A percentile compares a stretch with the other conserved stretches of the same genome.
Evolutionary conservation across 2,113 vertebrate genomes (phyloP).

Genomic region (Perccottus glenii): DNA sequence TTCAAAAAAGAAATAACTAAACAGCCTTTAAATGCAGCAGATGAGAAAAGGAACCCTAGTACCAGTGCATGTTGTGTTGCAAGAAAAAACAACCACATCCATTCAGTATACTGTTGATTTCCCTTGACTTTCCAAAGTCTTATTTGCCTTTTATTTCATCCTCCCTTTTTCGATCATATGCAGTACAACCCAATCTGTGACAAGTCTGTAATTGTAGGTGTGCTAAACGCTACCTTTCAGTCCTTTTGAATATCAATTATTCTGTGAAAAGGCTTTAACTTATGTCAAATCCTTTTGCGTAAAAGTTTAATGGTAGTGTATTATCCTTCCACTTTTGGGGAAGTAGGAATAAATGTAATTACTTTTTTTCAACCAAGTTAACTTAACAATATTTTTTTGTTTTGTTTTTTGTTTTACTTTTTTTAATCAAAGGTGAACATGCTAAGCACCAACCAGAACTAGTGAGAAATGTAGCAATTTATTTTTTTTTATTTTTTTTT

Average conservation of each 20-base stretch:
- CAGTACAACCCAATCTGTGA: slow-evolving; percentile 42
- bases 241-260: slow-evolving; percentile 25
- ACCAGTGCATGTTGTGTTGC: slow-evolving; percentile 79
- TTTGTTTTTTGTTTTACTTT: not conserved
- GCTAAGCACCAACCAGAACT: slow-evolving; percentile 27
- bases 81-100: slow-evolving; percentile 50
- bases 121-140: slow-evolving; percentile 60
- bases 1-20: slow-evolving; percentile 96
- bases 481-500: slow-evolving; percentile 55
- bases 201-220: slow-evolving; percentile 51
- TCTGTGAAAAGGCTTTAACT: slow-evolving; percentile 43
- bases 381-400: slow-evolving; percentile 10
- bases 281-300: slow-evolving; percentile 28
- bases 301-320: slow-evolving; percentile 14
- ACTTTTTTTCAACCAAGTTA: not conserved
- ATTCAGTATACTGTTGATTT: slow-evolving; percentile 66
- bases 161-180: slow-evolving; percentile 34
- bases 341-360: not conserved
- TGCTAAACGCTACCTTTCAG: slow-evolving; percentile 47
- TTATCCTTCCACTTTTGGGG: slow-evolving; percentile 13
- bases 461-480: slow-evolving; percentile 22
- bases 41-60: slow-evolving; percentile 50
- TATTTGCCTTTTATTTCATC: slow-evolving; percentile 42
- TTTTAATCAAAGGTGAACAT: slow-evolving; percentile 19
- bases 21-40: slow-evolving; percentile 44